Percentiles rank a stretch among this genome's conserved stretches.
phyloP scores from a whole-genome alignment of 2,797 vertebrate genomes.

The Rhynchotus rufescens region DNA sequence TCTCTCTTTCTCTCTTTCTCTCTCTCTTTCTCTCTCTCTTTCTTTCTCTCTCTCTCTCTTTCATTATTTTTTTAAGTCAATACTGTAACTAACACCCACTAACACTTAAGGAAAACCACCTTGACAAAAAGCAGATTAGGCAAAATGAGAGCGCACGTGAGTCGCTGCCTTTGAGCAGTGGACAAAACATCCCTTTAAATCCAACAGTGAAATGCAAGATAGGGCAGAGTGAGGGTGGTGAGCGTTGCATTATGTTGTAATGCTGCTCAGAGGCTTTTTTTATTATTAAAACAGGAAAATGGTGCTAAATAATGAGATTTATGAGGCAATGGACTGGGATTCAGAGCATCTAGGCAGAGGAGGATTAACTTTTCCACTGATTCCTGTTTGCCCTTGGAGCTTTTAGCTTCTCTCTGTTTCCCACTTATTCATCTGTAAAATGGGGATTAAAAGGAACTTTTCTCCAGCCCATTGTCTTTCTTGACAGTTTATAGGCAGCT shows the following conservation, averaged over 20 bases:
- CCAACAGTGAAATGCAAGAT: neutral
- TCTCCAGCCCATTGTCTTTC: neutral
- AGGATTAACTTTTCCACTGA: neutral
- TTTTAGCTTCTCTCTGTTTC: neutral
- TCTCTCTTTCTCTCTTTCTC: no score
- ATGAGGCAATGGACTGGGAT: neutral
- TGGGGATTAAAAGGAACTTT: neutral
- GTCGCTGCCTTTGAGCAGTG: neutral
- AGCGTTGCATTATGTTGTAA: accelerated
- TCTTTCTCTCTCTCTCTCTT: neutral
- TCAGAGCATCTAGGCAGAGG: neutral
- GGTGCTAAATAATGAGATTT: neutral
- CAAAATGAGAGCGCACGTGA: neutral
- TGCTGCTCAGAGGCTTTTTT: neutral
- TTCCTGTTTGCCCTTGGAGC: neutral
- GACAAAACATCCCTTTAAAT: neutral
- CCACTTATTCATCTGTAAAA: neutral
- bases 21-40: no score
- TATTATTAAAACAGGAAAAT: neutral
- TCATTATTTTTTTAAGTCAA: neutral
- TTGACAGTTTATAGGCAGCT: neutral
- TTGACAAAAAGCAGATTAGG: neutral
- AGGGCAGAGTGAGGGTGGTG: neutral
- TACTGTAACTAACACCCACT: neutral
- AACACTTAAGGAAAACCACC: neutral